Conservation (phyloP, 2,888 invertebrate species). For the Drosophila emarginata region DNA sequence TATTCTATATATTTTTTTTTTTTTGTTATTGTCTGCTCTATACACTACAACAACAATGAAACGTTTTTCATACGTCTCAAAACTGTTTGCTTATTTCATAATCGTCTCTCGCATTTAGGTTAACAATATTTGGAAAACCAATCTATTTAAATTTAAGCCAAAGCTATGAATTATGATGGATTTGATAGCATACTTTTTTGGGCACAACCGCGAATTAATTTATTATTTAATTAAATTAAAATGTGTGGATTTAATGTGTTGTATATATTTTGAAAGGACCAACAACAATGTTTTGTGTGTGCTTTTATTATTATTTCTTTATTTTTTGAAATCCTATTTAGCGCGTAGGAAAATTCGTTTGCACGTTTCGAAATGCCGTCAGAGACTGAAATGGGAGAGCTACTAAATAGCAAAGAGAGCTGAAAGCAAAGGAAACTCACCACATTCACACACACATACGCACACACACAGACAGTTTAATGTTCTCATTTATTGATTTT, state of each 20-base stretch:
- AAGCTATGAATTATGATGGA: neutral
- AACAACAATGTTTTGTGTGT: conserved; percentile 1
- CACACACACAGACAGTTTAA: conserved; percentile 41
- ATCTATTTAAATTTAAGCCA: conserved; percentile 30
- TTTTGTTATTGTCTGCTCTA: neutral
- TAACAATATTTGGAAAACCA: conserved; percentile 10
- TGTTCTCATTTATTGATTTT: conserved; percentile 64
- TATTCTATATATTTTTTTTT: conserved; percentile 10
- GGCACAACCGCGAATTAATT: neutral
- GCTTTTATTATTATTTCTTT: conserved; percentile 13
- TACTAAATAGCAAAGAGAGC: conserved; percentile 3
- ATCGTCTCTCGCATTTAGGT: conserved; percentile 51
- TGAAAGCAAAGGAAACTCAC: conserved; percentile 9
- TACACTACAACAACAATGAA: conserved; percentile 19
- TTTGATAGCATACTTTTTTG: conserved; percentile 5
- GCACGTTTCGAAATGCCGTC: conserved; percentile 62
- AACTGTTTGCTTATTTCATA: conserved; percentile 66
- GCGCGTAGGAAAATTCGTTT: conserved; percentile 41
- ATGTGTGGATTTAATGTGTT: conserved; percentile 9
- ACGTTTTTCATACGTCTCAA: conserved; percentile 6
- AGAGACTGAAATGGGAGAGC: conserved; percentile 53
- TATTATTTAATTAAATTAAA: neutral
- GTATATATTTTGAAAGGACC: conserved; percentile 5
- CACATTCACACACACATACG: conserved; percentile 12
- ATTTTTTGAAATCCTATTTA: conserved; percentile 5